Conservation (phyloP, 2,797 vertebrate species). For the Lates japonicus region DNA sequence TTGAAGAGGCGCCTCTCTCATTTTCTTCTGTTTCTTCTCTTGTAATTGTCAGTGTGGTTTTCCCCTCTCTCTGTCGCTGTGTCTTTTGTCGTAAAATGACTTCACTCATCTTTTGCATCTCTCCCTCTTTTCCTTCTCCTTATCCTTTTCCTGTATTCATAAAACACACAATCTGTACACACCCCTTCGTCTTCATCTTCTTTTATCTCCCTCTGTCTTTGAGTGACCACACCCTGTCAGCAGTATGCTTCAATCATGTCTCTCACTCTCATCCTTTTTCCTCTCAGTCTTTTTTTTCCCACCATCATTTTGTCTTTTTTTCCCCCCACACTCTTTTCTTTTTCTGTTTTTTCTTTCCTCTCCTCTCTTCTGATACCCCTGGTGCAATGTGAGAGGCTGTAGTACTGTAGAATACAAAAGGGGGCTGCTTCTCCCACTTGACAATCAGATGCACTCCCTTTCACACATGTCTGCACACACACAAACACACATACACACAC, state of each 20-base stretch:
- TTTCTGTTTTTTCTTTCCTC: not conserved
- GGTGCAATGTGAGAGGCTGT: constrained; percentile 18
- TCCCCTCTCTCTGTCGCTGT: too few relatives aligned
- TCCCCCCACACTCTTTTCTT: not conserved
- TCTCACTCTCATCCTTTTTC: constrained; percentile 22
- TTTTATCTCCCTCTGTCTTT: constrained; percentile 58
- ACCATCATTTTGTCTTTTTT: not conserved
- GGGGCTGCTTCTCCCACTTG: constrained; percentile 29
- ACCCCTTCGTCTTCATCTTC: constrained; percentile 39
- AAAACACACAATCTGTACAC: too few relatives aligned
- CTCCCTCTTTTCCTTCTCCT: too few relatives aligned
- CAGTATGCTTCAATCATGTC: constrained; percentile 47
- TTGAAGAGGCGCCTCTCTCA: too few relatives aligned
- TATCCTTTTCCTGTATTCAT: too few relatives aligned
- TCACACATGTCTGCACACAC: constrained; percentile 13
- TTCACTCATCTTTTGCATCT: too few relatives aligned
- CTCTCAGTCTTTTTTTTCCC: constrained; percentile 2
- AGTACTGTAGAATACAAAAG: constrained; percentile 50
- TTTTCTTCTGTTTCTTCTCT: too few relatives aligned
- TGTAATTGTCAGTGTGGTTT: too few relatives aligned
- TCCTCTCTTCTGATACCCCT: constrained; percentile 20
- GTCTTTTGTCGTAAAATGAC: too few relatives aligned
- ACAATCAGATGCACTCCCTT: constrained; percentile 34
- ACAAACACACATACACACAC: constrained; percentile 17
- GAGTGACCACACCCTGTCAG: constrained; percentile 79